phyloP scores from a whole-genome alignment of 2,888 invertebrate genomes.

The Caenorhabditis sp. region DNA sequence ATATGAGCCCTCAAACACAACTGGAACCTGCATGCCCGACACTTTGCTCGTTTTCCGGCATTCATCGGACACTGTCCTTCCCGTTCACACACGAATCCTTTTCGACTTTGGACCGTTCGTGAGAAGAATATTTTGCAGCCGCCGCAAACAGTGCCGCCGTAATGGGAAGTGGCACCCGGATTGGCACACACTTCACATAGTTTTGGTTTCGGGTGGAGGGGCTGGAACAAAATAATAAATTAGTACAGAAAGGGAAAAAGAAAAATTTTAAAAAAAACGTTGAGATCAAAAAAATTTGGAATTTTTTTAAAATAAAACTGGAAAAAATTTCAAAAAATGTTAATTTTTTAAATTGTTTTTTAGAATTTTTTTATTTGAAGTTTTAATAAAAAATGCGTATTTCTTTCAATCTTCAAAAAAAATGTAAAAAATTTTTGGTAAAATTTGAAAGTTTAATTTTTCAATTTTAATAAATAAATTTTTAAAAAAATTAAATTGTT shows the following conservation, averaged over 20 bases:
- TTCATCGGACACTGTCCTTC: constrained; percentile 61
- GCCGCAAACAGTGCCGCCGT: constrained; percentile 66
- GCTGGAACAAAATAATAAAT: not conserved
- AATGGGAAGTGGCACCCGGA: constrained; percentile 56
- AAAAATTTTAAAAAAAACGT: not conserved
- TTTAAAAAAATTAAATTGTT: no score
- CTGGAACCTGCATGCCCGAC: constrained; percentile 63
- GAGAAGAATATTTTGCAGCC: constrained; percentile 68
- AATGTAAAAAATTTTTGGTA: no score
- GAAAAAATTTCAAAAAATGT: not conserved
- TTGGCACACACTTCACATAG: constrained; percentile 49
- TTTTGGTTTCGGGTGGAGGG: constrained; percentile 20
- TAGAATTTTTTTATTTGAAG: no score
- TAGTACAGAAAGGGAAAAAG: no score
- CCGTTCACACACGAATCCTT: constrained; percentile 63
- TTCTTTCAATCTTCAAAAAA: no score
- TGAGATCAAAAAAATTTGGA: not conserved
- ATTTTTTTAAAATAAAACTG: no score
- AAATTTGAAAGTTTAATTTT: no score
- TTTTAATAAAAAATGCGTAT: no score
- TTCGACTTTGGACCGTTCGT: constrained; percentile 41
- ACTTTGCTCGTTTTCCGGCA: constrained; percentile 60
- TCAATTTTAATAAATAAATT: no score
- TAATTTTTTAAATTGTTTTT: no score
- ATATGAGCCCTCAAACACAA: constrained; percentile 62